phyloP scores from a whole-genome alignment of 2,797 vertebrate species.

The Mycteria americana region DNA sequence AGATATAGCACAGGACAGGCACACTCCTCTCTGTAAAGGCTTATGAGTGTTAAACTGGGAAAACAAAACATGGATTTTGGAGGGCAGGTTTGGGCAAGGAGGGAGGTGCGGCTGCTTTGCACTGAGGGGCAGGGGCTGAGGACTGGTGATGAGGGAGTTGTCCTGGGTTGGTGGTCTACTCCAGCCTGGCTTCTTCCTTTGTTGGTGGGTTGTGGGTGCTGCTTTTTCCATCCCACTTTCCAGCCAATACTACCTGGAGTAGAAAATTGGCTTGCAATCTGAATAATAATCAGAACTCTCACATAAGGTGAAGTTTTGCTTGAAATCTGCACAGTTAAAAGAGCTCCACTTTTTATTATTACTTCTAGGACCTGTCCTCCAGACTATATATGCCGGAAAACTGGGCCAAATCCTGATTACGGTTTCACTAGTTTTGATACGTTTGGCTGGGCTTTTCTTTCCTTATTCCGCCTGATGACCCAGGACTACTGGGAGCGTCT shows the following conservation, averaged over 20 bases:
- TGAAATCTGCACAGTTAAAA: background rate
- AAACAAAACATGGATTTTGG: background rate
- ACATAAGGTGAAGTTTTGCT: background rate
- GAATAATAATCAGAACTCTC: background rate
- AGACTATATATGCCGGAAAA: slow-evolving; percentile 83
- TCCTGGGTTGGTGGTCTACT: background rate
- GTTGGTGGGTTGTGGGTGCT: background rate
- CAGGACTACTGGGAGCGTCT: slow-evolving; percentile 98
- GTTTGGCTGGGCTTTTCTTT: slow-evolving; percentile 95
- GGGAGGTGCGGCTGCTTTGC: background rate
- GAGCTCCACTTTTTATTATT: background rate
- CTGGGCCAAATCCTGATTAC: slow-evolving; percentile 89
- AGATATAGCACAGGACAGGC: background rate
- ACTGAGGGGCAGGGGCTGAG: background rate
- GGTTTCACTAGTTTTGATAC: slow-evolving; percentile 96
- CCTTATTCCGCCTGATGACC: slow-evolving; percentile 95
- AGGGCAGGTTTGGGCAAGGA: background rate
- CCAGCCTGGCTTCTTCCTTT: background rate
- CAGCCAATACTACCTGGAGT: background rate
- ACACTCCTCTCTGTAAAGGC: background rate
- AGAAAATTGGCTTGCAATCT: background rate
- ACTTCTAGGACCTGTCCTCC: slow-evolving; percentile 85
- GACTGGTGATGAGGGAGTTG: background rate
- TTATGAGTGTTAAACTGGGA: background rate
- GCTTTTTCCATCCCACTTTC: background rate